Evolutionary conservation across 2,888 invertebrate species (phyloP), one percentile per base, ranked within the genome.

Genomic region (Eucriotettix oculatus): DNA sequence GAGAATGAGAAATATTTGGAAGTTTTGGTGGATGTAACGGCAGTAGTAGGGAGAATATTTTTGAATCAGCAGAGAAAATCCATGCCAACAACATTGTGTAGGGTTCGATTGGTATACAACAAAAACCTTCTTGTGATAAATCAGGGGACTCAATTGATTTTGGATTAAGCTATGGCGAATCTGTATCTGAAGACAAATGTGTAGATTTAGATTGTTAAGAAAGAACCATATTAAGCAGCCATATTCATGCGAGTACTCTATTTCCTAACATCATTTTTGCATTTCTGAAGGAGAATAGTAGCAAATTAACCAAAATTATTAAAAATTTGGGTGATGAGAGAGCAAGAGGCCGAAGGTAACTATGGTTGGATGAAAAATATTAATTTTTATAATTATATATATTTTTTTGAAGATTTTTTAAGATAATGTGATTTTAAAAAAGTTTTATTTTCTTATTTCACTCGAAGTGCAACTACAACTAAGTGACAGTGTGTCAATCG

Each of bases 161-260:
- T 79, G 99, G 99, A 1, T 75, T 99, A 58, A 89, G 96, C 52
- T 85, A 83, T 66, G 78, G 85, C 52, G 88, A 88, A 66, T 78
- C 84, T 3, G 84, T 84, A 57, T 74, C 84, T 0, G 98, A 99
- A 76, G 96, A 98, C 70, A 96, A 95, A 74, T 98, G 90, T 1
- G 99, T 99, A 0, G 99, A 99, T 75, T 76, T 99, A 64, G 99
- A 99, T 76, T 99, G 99, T 0, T 76, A 99, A 59, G 97, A 99
- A 76, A 79, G 97, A 68, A 97, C 99, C 0, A 73, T 99, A 43
- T 75, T 87, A 10, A 96, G 94, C 69, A 92, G 96, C 0, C 95
- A 97, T 73, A 88, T 88, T 66, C 82, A 86, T 68, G 80, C 86
- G 55, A 83, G 87, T 0, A 71, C 78, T 57, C 74, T 94, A 54